A percentile compares a stretch with the other conserved stretches of the same genome.
Conservation (phyloP, 2,113 vertebrate species). For the Meles meles region DNA sequence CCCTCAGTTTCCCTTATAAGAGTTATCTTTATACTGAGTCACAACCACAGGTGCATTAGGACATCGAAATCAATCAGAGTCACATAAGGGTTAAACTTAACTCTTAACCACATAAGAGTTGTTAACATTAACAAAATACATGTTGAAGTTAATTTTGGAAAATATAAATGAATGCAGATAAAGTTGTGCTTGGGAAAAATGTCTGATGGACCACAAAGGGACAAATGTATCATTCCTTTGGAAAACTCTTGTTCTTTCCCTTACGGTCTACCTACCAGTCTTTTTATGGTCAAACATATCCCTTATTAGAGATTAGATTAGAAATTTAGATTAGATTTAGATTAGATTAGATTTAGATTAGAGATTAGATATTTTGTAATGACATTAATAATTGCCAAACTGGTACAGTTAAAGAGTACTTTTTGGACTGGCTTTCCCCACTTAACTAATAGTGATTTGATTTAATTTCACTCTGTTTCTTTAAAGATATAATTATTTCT, state of each 20-base stretch:
- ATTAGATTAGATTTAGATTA: no score
- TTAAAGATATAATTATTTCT: not conserved
- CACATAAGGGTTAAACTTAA: not conserved
- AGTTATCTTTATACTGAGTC: not conserved
- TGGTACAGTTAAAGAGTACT: not conserved
- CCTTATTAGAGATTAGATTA: no score
- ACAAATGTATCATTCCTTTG: not conserved
- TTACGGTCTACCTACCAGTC: not conserved
- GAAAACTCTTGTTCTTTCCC: not conserved
- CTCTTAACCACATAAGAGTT: not conserved
- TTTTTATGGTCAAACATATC: not conserved
- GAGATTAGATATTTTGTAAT: not conserved
- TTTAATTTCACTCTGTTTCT: conserved; percentile 27
- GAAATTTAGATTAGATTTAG: no score
- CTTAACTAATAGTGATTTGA: not conserved
- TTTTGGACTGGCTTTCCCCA: not conserved
- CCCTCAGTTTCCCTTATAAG: not conserved
- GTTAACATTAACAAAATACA: not conserved
- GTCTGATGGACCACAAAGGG: not conserved
- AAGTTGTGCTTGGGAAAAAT: not conserved
- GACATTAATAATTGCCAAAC: not conserved
- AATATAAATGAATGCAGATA: not conserved
- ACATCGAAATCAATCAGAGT: not conserved
- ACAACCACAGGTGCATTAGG: not conserved
- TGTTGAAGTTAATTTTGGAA: not conserved